phyloP scores from a whole-genome alignment of 2,797 vertebrate species.

The Denticeps clupeoides region DNA sequence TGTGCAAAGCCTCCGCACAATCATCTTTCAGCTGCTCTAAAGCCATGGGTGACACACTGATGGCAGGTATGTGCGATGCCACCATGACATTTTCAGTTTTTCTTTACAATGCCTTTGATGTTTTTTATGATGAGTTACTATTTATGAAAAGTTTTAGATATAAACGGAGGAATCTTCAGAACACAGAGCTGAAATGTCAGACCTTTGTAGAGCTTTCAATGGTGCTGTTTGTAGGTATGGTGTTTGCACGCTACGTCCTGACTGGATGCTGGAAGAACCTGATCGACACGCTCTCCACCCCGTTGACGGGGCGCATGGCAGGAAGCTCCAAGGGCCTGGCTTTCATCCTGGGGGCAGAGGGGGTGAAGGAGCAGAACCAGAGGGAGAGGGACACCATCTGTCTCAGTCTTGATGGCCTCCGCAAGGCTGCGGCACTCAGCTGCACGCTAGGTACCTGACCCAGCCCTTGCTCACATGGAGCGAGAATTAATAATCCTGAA shows the following conservation, averaged over 20 bases:
- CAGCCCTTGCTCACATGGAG: too few relatives aligned
- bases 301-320: conserved; percentile 84
- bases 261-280: conserved; percentile 94
- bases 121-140: too few relatives aligned
- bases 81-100: too few relatives aligned
- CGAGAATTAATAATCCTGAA: too few relatives aligned
- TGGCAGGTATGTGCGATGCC: conserved; percentile 66
- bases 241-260: conserved; percentile 85
- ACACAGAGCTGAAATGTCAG: too few relatives aligned
- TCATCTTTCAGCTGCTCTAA: conserved; percentile 66
- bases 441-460: conserved; percentile 74
- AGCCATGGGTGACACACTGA: conserved; percentile 57
- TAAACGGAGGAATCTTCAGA: too few relatives aligned
- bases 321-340: conserved; percentile 83
- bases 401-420: conserved; percentile 82
- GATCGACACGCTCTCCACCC: conserved; percentile 86
- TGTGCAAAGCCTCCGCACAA: conserved; percentile 66
- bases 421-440: conserved; percentile 86
- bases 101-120: too few relatives aligned
- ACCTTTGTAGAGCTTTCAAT: neutral
- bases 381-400: conserved; percentile 89
- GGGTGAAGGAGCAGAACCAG: conserved; percentile 85
- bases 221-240: conserved; percentile 54
- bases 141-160: too few relatives aligned
- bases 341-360: conserved; percentile 87